Percentiles rank a stretch among this genome's conserved stretches.
phyloP scores from a whole-genome alignment of 2,797 vertebrate genomes.

The Thalassophryne amazonica region DNA sequence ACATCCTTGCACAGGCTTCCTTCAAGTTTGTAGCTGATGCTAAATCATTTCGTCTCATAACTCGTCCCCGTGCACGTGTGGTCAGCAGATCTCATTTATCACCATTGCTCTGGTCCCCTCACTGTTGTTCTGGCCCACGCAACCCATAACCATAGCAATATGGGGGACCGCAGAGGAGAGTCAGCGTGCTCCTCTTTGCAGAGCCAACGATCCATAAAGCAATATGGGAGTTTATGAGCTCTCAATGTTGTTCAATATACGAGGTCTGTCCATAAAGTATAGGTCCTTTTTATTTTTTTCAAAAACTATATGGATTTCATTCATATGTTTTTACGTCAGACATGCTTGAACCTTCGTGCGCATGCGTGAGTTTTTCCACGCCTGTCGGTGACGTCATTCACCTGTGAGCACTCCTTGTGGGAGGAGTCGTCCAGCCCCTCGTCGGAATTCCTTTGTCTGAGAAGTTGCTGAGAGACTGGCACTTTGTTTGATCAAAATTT shows the following conservation, averaged over 20 bases:
- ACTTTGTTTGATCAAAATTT: too few species aligned
- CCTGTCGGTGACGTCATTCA: too few species aligned
- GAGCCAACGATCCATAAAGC: slow-evolving; percentile 67
- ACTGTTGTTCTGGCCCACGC: slow-evolving; percentile 29
- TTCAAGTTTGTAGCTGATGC: slow-evolving; percentile 38
- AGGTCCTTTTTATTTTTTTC: too few species aligned
- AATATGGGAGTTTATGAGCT: slow-evolving; percentile 70
- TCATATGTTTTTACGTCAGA: too few species aligned
- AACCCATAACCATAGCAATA: slow-evolving; percentile 29
- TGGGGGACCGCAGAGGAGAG: slow-evolving; percentile 38
- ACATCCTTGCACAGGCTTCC: slow-evolving; percentile 21
- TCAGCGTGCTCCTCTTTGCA: slow-evolving; percentile 34
- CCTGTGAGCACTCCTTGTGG: too few species aligned
- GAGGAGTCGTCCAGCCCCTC: too few species aligned
- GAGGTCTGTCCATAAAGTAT: too few species aligned
- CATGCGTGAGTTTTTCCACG: too few species aligned
- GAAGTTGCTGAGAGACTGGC: too few species aligned
- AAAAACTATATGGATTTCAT: too few species aligned
- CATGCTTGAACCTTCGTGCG: too few species aligned
- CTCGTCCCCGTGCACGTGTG: slow-evolving; percentile 35
- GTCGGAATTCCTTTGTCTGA: too few species aligned
- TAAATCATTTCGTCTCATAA: slow-evolving; percentile 59
- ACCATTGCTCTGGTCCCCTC: slow-evolving; percentile 34
- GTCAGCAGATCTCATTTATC: slow-evolving; percentile 68
- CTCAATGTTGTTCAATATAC: slow-evolving; percentile 61